Conservation (phyloP, 2,888 invertebrate species). For the Microplitis deprimator region DNA sequence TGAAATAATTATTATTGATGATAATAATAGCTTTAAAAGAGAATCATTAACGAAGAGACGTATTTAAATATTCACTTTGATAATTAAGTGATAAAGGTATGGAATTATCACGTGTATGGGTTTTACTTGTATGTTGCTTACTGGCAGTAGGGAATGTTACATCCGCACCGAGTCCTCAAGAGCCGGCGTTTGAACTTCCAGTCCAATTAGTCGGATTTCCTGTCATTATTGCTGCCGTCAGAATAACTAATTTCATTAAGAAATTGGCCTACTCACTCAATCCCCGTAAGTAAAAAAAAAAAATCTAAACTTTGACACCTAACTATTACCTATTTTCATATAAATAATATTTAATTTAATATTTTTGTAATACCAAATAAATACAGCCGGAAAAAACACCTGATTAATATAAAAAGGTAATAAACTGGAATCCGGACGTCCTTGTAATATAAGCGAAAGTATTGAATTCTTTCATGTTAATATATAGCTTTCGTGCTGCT, state of each 20-base stretch:
- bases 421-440: conserved; percentile 26
- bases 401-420: neutral
- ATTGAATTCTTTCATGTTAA: neutral
- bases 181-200: conserved; percentile 81
- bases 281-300: conserved; percentile 78
- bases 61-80: neutral
- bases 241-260: conserved; percentile 86
- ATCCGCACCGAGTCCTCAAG: conserved; percentile 68
- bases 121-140: conserved; percentile 59
- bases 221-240: conserved; percentile 84
- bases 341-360: too few relatives aligned
- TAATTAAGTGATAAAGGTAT: conserved; percentile 49
- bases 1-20: conserved; percentile 5
- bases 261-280: conserved; percentile 86
- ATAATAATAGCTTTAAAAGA: neutral
- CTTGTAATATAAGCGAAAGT: conserved; percentile 26
- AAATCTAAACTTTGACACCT: too few relatives aligned
- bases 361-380: neutral
- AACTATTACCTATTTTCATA: too few relatives aligned
- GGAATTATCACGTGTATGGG: conserved; percentile 59
- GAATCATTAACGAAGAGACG: neutral
- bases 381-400: neutral
- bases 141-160: conserved; percentile 58
- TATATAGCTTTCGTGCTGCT: neutral
- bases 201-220: conserved; percentile 90